Percentiles rank a stretch among this genome's conserved stretches.
Evolutionary conservation across 92 coral and sea anemone genomes (phyloP).

Genomic region (Pocillopora grandis): DNA sequence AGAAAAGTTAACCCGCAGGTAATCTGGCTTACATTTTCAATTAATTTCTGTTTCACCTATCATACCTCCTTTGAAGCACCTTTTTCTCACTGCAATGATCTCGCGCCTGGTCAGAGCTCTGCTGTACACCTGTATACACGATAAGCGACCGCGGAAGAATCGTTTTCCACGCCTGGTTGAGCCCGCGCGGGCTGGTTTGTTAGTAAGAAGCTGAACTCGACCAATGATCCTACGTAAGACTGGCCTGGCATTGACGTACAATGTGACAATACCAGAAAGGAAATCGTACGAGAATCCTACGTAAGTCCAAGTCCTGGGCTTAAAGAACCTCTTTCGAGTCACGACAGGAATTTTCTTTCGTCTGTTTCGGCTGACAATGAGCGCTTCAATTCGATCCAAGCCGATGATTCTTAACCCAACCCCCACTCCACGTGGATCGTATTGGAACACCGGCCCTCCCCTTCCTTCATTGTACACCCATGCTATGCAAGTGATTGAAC

Average conservation of each 20-base stretch:
- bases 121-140: constrained; percentile 72
- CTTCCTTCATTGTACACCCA: constrained; percentile 67
- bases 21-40: not conserved
- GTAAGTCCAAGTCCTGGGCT: constrained; percentile 55
- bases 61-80: constrained; percentile 76
- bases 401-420: constrained; percentile 12
- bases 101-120: constrained; percentile 54
- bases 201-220: constrained; percentile 56
- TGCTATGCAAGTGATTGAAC: constrained; percentile 69
- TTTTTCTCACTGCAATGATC: constrained; percentile 40
- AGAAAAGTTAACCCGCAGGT: not conserved
- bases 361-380: constrained; percentile 23
- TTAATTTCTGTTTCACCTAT: not conserved
- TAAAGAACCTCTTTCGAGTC: constrained; percentile 15
- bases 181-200: constrained; percentile 54
- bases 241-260: constrained; percentile 56
- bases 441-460: constrained; percentile 49
- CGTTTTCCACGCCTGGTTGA: constrained; percentile 44
- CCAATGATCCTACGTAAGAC: constrained; percentile 52
- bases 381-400: constrained; percentile 17
- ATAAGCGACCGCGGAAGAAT: constrained; percentile 64
- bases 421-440: constrained; percentile 17
- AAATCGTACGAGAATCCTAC: constrained; percentile 49
- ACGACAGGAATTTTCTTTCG: constrained; percentile 19
- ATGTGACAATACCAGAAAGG: constrained; percentile 45